Evolutionary conservation across 2,888 invertebrate genomes (phyloP).

Genomic region (Nephrotoma flavescens): DNA sequence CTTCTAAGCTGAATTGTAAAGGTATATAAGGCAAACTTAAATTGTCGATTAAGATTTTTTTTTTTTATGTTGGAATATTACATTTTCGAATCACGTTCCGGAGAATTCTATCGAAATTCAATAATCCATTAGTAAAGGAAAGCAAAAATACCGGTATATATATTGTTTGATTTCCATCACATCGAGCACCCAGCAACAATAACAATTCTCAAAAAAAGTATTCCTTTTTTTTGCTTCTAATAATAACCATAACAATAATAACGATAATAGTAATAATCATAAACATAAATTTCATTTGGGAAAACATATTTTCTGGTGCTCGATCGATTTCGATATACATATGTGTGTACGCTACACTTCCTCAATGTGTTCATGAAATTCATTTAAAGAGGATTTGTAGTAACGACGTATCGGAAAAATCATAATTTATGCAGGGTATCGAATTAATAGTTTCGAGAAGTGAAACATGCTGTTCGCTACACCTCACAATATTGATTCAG

Average conservation of each 20-base stretch:
- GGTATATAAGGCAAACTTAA: neutral
- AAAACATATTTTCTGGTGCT: neutral
- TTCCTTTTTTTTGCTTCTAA: neutral
- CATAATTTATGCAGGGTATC: neutral
- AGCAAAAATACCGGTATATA: neutral
- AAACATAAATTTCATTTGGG: neutral
- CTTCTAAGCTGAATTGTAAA: neutral
- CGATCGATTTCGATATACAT: neutral
- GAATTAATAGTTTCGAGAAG: neutral
- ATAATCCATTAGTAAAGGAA: neutral
- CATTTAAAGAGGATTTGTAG: neutral
- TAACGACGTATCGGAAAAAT: neutral
- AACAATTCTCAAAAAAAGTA: neutral
- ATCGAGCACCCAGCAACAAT: neutral
- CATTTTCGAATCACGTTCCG: neutral
- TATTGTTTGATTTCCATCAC: neutral
- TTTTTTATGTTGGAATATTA: neutral
- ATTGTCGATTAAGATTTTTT: neutral
- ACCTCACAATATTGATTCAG: no score
- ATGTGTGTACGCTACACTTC: neutral
- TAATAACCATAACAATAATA: neutral
- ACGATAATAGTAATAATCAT: neutral
- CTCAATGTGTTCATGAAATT: neutral
- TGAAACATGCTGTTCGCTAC: no score
- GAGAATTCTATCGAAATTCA: neutral